phyloP scores from a whole-genome alignment of 2,113 vertebrate species.

The Perca flavescens region DNA sequence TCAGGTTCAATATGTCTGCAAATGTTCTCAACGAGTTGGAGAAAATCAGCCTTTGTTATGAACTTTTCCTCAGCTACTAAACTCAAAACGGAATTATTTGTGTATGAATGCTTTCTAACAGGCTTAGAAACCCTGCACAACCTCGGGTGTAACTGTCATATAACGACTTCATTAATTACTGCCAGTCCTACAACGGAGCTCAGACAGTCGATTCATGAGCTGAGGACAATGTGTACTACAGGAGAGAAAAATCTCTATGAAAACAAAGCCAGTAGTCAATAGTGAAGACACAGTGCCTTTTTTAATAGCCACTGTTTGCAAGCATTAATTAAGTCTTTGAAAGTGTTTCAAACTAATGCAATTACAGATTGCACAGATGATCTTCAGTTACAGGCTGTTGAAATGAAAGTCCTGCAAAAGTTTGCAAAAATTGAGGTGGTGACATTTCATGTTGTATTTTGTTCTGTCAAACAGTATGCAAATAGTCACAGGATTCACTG shows the following conservation, averaged over 20 bases:
- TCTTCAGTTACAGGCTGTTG: not conserved
- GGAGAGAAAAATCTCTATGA: not conserved
- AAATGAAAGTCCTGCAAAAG: conserved; percentile 18
- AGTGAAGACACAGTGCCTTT: not conserved
- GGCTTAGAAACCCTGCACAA: not conserved
- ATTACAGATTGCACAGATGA: conserved; percentile 1
- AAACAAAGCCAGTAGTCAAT: conserved; percentile 1
- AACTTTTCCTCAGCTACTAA: not conserved
- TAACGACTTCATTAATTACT: not conserved
- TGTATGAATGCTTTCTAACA: conserved; percentile 15
- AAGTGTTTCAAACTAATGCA: conserved; percentile 37
- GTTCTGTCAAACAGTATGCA: conserved; percentile 18
- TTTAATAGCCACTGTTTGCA: conserved; percentile 4
- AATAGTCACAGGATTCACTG: not conserved
- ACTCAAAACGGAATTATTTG: conserved; percentile 8
- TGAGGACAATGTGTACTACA: conserved; percentile 4
- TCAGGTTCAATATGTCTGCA: not conserved
- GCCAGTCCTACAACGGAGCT: conserved; percentile 1
- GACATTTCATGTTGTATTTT: conserved; percentile 43
- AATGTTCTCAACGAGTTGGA: conserved; percentile 5
- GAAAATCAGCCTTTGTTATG: not conserved
- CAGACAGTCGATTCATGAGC: not conserved
- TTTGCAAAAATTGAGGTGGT: conserved; percentile 31
- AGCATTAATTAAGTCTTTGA: conserved; percentile 23
- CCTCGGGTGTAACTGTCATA: not conserved